A percentile compares a stretch with the other conserved stretches of the same genome.
Evolutionary conservation across 1,140 invertebrate genomes (phyloP).

Genomic region (Uloborus diversus): DNA sequence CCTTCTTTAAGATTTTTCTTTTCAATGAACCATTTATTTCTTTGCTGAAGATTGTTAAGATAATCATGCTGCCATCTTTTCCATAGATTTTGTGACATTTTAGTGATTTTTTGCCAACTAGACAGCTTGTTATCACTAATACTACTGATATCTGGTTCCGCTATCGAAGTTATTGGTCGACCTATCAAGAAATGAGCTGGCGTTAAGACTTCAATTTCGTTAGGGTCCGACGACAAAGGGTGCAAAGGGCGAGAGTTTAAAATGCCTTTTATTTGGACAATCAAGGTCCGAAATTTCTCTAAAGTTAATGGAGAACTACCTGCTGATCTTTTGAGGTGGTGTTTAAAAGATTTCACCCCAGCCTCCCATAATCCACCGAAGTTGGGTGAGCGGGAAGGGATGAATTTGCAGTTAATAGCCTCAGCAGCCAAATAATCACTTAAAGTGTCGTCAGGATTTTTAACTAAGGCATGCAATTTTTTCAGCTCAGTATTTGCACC

Average conservation of each 20-base stretch:
- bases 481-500: not conserved
- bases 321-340: not conserved
- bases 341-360: not conserved
- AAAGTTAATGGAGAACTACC: constrained; percentile 15
- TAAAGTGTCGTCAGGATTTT: not conserved
- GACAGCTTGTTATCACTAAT: constrained; percentile 54
- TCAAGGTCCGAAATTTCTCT: constrained; percentile 21
- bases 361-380: not conserved
- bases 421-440: not conserved
- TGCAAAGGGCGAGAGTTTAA: constrained; percentile 39
- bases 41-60: constrained; percentile 13
- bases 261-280: constrained; percentile 29
- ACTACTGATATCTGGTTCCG: constrained; percentile 56
- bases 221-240: not conserved
- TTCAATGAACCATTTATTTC: not conserved
- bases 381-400: not conserved
- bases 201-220: constrained; percentile 57
- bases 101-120: constrained; percentile 53
- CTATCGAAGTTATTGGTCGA: constrained; percentile 58
- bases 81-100: constrained; percentile 61
- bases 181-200: constrained; percentile 65
- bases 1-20: not conserved
- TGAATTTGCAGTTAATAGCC: not conserved
- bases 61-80: constrained; percentile 63
- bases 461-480: constrained; percentile 12